Conservation (phyloP, 2,113 vertebrate species). For the Microtus pennsylvanicus region DNA sequence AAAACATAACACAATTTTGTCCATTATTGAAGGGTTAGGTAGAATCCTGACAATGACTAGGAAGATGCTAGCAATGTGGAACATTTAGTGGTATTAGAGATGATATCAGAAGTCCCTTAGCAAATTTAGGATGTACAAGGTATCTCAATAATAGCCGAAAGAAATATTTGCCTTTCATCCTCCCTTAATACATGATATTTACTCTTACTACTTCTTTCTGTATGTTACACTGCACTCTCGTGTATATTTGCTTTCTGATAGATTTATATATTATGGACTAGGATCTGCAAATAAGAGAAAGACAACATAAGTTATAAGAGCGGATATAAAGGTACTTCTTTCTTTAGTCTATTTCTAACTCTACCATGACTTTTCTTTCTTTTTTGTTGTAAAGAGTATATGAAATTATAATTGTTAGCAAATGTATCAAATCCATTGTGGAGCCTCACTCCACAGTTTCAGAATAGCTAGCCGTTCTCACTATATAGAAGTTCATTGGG, state of each 20-base stretch:
- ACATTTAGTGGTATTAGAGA: background rate
- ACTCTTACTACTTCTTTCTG: no score
- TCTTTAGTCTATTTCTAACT: background rate
- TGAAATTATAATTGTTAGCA: background rate
- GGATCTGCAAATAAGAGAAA: background rate
- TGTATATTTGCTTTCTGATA: background rate
- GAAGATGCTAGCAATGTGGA: fast-evolving
- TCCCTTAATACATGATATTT: background rate
- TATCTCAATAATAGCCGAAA: background rate
- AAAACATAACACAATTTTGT: background rate
- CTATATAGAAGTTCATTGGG: background rate
- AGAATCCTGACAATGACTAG: background rate
- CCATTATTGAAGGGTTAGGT: fast-evolving
- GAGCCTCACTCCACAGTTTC: background rate
- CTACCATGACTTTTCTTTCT: background rate
- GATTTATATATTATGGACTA: background rate
- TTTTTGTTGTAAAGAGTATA: background rate
- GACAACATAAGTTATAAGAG: background rate
- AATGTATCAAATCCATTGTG: background rate
- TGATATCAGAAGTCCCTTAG: background rate
- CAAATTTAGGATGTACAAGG: background rate
- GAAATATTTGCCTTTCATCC: background rate
- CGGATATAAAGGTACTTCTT: background rate
- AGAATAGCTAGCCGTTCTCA: no score
- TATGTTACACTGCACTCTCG: background rate